These are phyloP conservation scores for Rhamphomyia laevipes DNA, from an alignment of 2,888 invertebrate species.

Conservation along the genomic window DNA sequence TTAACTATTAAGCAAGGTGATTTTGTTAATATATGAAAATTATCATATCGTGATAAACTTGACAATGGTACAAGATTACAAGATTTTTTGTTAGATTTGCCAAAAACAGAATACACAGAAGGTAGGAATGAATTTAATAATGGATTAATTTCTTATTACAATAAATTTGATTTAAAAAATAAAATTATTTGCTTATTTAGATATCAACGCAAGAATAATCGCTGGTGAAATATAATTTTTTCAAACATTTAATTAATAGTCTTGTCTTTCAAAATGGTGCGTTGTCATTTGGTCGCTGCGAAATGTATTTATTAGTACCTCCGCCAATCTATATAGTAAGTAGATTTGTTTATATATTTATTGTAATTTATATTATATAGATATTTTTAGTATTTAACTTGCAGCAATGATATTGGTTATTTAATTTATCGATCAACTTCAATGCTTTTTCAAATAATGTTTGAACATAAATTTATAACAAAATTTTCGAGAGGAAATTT, in stretches of 20 bases:
- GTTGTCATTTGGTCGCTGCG: slow-evolving; percentile 46
- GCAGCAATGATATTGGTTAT: slow-evolving; percentile 42
- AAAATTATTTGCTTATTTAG: slow-evolving; percentile 36
- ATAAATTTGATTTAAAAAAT: slow-evolving; percentile 31
- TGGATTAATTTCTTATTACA: no score
- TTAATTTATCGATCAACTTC: slow-evolving; percentile 44
- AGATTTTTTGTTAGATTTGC: slow-evolving; percentile 42
- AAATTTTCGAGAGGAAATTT: slow-evolving; percentile 52
- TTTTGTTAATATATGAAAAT: slow-evolving; percentile 46
- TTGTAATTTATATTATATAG: not conserved
- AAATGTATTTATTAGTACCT: slow-evolving; percentile 49
- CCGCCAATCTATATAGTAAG: slow-evolving; percentile 50
- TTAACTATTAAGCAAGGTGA: slow-evolving; percentile 38
- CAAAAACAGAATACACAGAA: slow-evolving; percentile 37
- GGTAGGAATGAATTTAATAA: no score
- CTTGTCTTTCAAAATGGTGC: slow-evolving; percentile 47
- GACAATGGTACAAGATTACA: slow-evolving; percentile 44
- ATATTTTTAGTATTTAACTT: slow-evolving; percentile 43
- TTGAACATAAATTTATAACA: slow-evolving; percentile 48
- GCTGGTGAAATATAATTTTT: slow-evolving; percentile 41
- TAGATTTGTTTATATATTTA: slow-evolving; percentile 8
- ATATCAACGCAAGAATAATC: slow-evolving; percentile 49
- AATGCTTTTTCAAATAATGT: slow-evolving; percentile 56
- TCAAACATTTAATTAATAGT: slow-evolving; percentile 50
- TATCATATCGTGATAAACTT: slow-evolving; percentile 46